Base-by-base conservation (phyloP, 2,888 invertebrate species). In the Callimorpha dominula region DNA sequence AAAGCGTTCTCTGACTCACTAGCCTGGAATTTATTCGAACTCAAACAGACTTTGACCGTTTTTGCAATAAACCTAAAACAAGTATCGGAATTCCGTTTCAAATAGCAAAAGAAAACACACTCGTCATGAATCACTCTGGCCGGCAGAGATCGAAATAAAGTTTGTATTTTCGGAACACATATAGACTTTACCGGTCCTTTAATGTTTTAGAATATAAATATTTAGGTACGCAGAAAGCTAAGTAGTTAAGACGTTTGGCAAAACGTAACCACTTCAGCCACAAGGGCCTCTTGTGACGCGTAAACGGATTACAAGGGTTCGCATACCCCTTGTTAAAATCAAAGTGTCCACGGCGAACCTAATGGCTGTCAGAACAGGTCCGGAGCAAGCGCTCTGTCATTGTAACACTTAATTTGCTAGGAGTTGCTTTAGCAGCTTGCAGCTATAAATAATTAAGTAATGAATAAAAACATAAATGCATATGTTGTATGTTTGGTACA, bases 231-330 rank as follows among this genome's bases (percentile, higher is more conserved):
- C 78, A 80, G 84, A 78, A 82, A 84, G 85, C 86, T 85, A 89
- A 90, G 89, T 89, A 88, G 81, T 75, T 84, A 86, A 88, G 88
- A 87, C 87, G 85, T 90, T 89, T 90, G 89, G 89, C 90, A 89
- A 91, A 92, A 88, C 86, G 89, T 87, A 87, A 86, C 86, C 86
- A 87, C 87, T 90, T 78, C 82, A 81, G 75, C 86, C 88, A 85
- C 88, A 89, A 90, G 90, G 86, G 86, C 82, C 86, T 86, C 89
- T 90, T 83, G 86, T 81, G 86, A 86, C 78, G 88, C 86, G 89
- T 93, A 94, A 94, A 91, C 91, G 92, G 93, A 94, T 94, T 94
- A 93, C 88, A 88, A 90, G 90, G 92, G 92, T 90, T 84, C 86
- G 83, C 79, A 78, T 78, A 80, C 80, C 90, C 90, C 90, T 92